Evolutionary conservation across 2,888 invertebrate species (phyloP), one percentile per base, ranked within the genome.

Genomic region (Cheilosia vernalis): DNA sequence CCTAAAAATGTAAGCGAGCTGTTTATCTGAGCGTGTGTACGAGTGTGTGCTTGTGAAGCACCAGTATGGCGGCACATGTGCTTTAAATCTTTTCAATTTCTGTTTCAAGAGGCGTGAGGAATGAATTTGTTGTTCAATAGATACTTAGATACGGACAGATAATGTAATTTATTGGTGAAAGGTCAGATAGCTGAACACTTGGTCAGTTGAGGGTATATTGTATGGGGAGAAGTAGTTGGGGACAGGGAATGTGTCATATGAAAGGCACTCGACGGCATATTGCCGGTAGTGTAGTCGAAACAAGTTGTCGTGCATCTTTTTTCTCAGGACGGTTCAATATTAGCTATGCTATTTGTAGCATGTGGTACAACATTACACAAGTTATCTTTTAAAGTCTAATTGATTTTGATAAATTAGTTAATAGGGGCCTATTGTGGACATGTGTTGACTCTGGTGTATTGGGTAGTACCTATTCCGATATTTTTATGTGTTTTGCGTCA

Each of bases 1-100:
- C 90, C 91, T 27, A 89, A 89, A 88, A 91, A 91, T 88, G 90
- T 90, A 89, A 90, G 90, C 81, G 81, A 21, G 30, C 33, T 49
- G 49, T 21, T 21, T 19, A 21, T 17, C 17, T 27, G 64, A 37
- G 24, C 53, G 42, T 27, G 55, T 24, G 37, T 19, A 21, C 30
- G 9, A 30, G 30, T 9, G 30, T 30, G 56, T 47, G 44, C 13
- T 9, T 55, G 27, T 40, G 44, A 27, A 44, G 44, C 42, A 44
- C 24, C 61, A 69, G 67, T 53, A 53, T 15, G 42, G 55, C 61
- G 61, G 63, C 49, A 69, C 78, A 79, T 72, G 64, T 79, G 77
- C 58, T 44, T 61, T 69, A 56, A 77, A 49, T 53, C 21, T 40
- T 30, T n/a, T 33, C 44, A 4, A 51, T 21, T 24, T 19, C 17